Base-by-base conservation (phyloP, 2,113 vertebrate species). In the Hemiscyllium ocellatum region DNA sequence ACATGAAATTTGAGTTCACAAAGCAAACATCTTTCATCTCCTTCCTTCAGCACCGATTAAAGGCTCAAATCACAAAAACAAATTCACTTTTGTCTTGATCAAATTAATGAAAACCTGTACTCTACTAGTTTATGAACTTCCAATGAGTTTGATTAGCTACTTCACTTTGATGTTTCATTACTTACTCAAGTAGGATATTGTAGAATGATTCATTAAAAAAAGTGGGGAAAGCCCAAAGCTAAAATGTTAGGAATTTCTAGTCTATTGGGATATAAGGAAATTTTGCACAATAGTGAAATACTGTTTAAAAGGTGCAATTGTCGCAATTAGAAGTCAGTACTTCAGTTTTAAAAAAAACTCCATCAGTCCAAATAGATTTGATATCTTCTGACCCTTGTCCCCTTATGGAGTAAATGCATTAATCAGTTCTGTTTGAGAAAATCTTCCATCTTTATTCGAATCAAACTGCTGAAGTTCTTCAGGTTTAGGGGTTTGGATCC, bases 271-370 rank as follows among this genome's bases (percentile, higher is more conserved):
- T 26, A 90, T 29, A 72, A 72, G 12, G 37, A 70, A 69, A 69
- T 94, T 70, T 94, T 94, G 68, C 66, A 95, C 66, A 68, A 69
- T 69, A 70, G 66, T 50, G 91, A 94, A 94, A 69, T 7, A 72
- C 94, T 95, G 94, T 95, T 95, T 95, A 76, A 69, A 94, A 95
- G 91, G 94, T 95, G 94, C 68, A 72, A 95, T 33, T 95, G 68
- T 95, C 76, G 69, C 68, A 95, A 72, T 95, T 29, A 50, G 22
- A 72, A 72, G 94, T 50, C 68, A 33, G 68, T 47, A 70, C 68
- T 72, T 72, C 42, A 52, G 17, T 42, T 61, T 93, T 61, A 61
- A 90, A 66, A 66, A 91, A 93, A 65, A 61, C 19, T 68, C 4
- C 6, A 91, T 56, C 12, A 33, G 61, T 91, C 61, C 89, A 91